Evolutionary conservation across 2,113 vertebrate species (phyloP).

Genomic region (Entosphenus tridentatus): DNA sequence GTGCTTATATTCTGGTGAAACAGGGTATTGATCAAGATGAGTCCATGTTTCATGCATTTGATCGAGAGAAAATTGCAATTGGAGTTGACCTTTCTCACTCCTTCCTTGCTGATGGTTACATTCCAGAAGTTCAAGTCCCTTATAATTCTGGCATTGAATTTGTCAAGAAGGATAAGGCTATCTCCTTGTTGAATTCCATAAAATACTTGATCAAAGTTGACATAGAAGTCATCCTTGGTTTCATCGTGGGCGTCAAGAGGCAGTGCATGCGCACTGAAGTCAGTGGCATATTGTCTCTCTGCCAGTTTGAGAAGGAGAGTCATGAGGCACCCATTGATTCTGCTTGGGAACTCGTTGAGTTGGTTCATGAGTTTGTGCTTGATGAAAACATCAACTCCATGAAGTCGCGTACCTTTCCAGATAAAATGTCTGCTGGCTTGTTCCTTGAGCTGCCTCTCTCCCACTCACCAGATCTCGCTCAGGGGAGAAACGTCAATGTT

Average conservation of each 20-base stretch:
- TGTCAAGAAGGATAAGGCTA: not conserved
- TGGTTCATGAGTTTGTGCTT: not conserved
- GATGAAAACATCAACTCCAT: not conserved
- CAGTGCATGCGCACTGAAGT: not conserved
- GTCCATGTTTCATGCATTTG: not conserved
- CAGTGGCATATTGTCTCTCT: not conserved
- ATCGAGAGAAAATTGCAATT: not conserved
- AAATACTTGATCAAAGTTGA: not conserved
- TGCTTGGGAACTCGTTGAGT: not conserved
- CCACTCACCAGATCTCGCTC: not conserved
- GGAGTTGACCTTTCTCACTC: conserved; percentile 4
- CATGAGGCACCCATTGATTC: not conserved
- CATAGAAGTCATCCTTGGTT: not conserved
- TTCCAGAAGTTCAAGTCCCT: conserved; percentile 2
- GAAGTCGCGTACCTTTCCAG: not conserved
- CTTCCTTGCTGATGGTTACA: not conserved
- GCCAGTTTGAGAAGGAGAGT: not conserved
- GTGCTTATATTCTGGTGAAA: not conserved
- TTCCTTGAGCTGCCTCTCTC: not conserved
- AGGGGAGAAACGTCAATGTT: not conserved
- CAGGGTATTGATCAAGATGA: not conserved
- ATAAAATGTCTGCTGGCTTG: not conserved
- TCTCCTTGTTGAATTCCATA: not conserved
- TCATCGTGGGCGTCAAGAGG: not conserved
- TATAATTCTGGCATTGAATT: not conserved